These are phyloP conservation scores for Ceratoteleas bidentatus DNA, from an alignment of 1,140 invertebrate genomes.

Conservation along the genomic window DNA sequence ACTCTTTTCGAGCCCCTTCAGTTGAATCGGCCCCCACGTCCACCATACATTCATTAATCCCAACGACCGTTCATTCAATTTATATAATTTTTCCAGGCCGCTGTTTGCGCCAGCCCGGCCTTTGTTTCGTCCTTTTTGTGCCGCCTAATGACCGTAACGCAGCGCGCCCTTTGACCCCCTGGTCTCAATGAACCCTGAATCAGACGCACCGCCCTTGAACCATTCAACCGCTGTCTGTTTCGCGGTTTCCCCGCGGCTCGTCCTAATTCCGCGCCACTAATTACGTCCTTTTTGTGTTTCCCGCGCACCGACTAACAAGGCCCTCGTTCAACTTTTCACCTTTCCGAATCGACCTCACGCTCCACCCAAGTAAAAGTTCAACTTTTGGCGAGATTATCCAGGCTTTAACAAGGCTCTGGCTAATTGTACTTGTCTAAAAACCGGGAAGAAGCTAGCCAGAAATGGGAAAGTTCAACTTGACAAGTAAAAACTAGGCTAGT, in stretches of 20 bases:
- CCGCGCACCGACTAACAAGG: constrained; percentile 26
- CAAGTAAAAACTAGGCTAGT: too few species aligned
- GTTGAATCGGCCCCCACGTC: constrained; percentile 2
- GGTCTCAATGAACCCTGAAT: constrained; percentile 50
- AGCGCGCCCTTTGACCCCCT: constrained; percentile 41
- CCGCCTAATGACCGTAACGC: constrained; percentile 44
- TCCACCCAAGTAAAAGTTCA: constrained; percentile 8
- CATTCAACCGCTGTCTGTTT: constrained; percentile 48
- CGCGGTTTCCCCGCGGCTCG: constrained; percentile 29
- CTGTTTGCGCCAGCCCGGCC: constrained; percentile 12
- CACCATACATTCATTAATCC: constrained; percentile 23
- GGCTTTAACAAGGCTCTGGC: too few species aligned
- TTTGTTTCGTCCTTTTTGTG: constrained; percentile 44
- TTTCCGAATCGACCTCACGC: constrained; percentile 4
- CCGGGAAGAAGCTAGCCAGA: too few species aligned
- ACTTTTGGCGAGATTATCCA: too few species aligned
- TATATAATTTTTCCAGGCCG: constrained; percentile 33
- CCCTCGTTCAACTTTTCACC: constrained; percentile 33
- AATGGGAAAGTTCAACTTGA: too few species aligned
- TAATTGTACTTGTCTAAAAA: too few species aligned
- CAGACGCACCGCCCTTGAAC: constrained; percentile 47
- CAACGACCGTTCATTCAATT: constrained; percentile 24
- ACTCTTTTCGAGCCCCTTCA: constrained; percentile 36
- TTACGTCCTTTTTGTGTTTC: constrained; percentile 48
- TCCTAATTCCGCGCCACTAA: constrained; percentile 51